Conservation (phyloP, 2,113 vertebrate species). For the Bucco capensis region DNA sequence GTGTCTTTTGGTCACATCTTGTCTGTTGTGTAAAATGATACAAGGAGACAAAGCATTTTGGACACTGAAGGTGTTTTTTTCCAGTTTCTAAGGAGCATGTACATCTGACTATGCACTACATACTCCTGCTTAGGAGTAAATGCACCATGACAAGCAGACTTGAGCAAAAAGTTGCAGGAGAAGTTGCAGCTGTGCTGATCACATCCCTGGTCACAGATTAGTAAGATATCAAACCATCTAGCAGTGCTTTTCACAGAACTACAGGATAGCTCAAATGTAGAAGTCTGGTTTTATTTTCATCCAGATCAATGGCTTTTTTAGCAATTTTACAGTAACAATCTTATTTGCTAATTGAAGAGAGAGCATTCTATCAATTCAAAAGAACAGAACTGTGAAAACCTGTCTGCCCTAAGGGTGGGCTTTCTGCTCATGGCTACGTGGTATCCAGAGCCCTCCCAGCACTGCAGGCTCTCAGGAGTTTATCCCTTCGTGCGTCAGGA, state of each 20-base stretch:
- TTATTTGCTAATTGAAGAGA: background rate
- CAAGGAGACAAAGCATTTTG: background rate
- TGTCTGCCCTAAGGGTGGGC: background rate
- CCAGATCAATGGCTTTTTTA: background rate
- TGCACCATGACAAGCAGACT: background rate
- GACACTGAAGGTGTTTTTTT: background rate
- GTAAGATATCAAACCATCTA: background rate
- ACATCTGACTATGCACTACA: background rate
- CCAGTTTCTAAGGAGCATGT: background rate
- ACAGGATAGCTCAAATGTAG: background rate
- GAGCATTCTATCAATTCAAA: background rate
- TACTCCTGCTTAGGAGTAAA: background rate
- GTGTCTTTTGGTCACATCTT: background rate
- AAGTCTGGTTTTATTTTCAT: background rate
- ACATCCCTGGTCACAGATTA: background rate
- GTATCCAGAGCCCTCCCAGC: background rate
- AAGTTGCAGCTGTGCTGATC: background rate
- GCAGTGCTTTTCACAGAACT: background rate
- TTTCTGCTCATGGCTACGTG: background rate
- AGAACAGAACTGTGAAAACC: background rate
- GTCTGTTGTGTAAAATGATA: background rate
- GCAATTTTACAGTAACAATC: background rate
- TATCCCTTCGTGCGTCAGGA: conserved; percentile 32
- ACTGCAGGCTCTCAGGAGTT: background rate
- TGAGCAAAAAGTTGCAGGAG: background rate